phyloP scores from a whole-genome alignment of 2,113 vertebrate genomes.

The Oxyruncus cristatus region DNA sequence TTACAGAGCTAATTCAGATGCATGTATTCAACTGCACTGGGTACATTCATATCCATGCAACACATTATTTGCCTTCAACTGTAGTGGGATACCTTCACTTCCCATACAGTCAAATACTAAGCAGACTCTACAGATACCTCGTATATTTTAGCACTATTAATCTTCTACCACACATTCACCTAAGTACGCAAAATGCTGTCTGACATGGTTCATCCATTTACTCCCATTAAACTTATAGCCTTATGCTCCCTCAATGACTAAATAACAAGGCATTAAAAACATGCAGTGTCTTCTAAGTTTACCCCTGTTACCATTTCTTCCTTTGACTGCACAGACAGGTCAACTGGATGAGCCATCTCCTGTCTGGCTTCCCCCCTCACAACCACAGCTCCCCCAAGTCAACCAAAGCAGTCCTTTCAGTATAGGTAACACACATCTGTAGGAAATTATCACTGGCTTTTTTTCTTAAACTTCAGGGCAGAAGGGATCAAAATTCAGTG shows the following conservation, averaged over 20 bases:
- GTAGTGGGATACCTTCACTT: neutral
- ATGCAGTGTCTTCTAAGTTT: neutral
- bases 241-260: neutral
- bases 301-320: fast-evolving
- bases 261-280: neutral
- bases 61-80: neutral
- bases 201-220: neutral
- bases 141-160: neutral
- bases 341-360: neutral
- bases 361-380: fast-evolving
- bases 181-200: neutral
- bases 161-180: neutral
- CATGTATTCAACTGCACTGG: neutral
- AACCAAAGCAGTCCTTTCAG: neutral
- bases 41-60: neutral
- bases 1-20: neutral
- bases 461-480: neutral
- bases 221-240: neutral
- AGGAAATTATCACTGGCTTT: neutral
- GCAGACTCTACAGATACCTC: neutral
- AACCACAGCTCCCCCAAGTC: neutral
- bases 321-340: neutral
- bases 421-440: fast-evolving
- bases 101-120: neutral
- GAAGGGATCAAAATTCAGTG: neutral